phyloP scores from a whole-genome alignment of 2,797 vertebrate genomes.

The Trachurus trachurus region DNA sequence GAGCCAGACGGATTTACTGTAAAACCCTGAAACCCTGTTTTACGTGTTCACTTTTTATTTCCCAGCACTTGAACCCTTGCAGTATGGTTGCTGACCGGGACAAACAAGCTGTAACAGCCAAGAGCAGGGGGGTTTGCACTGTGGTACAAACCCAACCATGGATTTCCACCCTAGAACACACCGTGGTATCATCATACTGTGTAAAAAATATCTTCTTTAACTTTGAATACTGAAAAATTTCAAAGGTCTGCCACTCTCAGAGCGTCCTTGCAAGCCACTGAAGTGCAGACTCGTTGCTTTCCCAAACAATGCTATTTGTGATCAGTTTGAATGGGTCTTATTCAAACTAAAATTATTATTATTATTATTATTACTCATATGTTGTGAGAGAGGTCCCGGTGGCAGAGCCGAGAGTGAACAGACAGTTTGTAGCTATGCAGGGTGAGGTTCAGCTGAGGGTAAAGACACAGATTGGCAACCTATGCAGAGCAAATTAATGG shows the following conservation, averaged over 20 bases:
- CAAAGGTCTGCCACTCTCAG: not conserved
- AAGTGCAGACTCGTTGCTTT: constrained; percentile 23
- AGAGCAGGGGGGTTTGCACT: too few relatives aligned
- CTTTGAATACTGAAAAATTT: not conserved
- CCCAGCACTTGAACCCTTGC: too few relatives aligned
- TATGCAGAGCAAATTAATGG: constrained; percentile 32
- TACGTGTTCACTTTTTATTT: too few relatives aligned
- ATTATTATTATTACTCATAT: constrained; percentile 3
- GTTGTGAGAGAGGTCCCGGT: constrained; percentile 5
- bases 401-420: constrained; percentile 10
- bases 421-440: constrained; percentile 5
- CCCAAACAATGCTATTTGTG: constrained; percentile 14
- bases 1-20: too few relatives aligned
- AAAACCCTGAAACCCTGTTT: too few relatives aligned
- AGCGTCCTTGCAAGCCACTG: constrained; percentile 11
- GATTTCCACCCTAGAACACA: not conserved
- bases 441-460: constrained; percentile 22
- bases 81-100: too few relatives aligned
- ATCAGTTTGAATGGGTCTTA: constrained; percentile 10
- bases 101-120: too few relatives aligned
- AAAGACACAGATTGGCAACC: constrained; percentile 26
- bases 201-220: not conserved
- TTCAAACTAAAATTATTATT: too few relatives aligned
- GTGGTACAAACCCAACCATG: too few relatives aligned
- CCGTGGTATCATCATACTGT: not conserved